Conservation (phyloP, 1,140 invertebrate species). For the Ceratina australensis region DNA sequence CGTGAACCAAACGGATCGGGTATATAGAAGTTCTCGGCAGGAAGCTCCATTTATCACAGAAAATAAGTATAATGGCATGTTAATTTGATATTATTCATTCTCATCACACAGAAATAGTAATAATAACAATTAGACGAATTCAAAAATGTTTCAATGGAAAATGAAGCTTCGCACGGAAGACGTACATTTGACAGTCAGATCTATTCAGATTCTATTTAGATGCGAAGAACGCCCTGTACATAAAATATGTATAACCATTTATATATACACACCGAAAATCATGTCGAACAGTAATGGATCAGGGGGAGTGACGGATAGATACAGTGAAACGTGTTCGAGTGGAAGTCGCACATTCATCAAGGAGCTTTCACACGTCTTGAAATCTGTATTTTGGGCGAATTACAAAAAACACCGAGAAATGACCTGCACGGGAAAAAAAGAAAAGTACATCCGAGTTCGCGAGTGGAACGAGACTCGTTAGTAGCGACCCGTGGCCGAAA, state of each 20-base stretch:
- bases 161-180: not conserved
- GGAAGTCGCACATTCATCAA: not conserved
- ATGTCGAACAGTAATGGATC: not conserved
- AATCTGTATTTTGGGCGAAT: not conserved
- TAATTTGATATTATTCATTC: not conserved
- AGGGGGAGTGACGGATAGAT: not conserved
- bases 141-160: no score
- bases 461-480: constrained; percentile 1
- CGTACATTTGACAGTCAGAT: not conserved
- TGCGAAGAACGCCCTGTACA: not conserved
- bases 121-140: no score
- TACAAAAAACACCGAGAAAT: constrained; percentile 1
- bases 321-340: not conserved
- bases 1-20: not conserved
- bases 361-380: not conserved
- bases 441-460: not conserved
- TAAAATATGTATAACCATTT: not conserved
- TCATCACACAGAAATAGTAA: not conserved
- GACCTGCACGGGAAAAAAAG: not conserved
- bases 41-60: constrained; percentile 9
- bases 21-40: not conserved
- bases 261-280: not conserved
- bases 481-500: constrained; percentile 35
- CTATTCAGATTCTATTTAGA: not conserved
- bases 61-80: no score